These are phyloP conservation scores for Luehdorfia chinensis DNA, from an alignment of 1,140 invertebrate species.

Conservation along the genomic window DNA sequence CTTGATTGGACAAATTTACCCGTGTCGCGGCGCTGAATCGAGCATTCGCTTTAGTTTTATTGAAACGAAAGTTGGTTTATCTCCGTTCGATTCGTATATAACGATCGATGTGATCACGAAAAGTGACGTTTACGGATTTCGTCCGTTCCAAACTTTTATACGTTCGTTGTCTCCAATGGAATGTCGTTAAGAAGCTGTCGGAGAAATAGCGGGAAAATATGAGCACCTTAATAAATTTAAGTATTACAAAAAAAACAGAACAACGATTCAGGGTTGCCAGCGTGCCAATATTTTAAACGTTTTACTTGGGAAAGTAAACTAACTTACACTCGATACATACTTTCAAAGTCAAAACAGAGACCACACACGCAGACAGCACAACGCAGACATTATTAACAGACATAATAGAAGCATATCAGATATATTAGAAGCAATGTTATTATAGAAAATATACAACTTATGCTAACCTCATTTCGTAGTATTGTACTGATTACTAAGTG, in stretches of 20 bases:
- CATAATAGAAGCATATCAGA: no score
- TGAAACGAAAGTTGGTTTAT: conserved; percentile 28
- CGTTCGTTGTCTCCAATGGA: not conserved
- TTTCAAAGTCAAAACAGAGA: no score
- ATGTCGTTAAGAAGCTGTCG: conserved; percentile 4
- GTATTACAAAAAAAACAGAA: not conserved
- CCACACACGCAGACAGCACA: not conserved
- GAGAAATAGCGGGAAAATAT: not conserved
- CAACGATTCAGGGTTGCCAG: no score
- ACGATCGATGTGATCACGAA: not conserved
- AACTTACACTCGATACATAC: no score
- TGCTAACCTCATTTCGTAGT: conserved; percentile 4
- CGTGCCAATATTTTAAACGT: no score
- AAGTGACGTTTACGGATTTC: conserved; percentile 1
- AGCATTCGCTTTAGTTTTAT: conserved; percentile 4
- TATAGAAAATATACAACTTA: conserved; percentile 12
- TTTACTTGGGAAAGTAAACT: not conserved
- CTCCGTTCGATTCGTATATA: conserved; percentile 17
- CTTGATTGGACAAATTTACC: conserved; percentile 11
- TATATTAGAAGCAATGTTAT: not conserved
- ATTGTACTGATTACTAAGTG: conserved; percentile 10
- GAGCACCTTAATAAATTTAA: not conserved
- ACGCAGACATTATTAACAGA: not conserved
- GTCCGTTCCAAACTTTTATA: conserved; percentile 13
- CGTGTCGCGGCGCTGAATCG: not conserved